Conservation (phyloP, 2,888 invertebrate genomes). For the Habrosyne pyritoides region DNA sequence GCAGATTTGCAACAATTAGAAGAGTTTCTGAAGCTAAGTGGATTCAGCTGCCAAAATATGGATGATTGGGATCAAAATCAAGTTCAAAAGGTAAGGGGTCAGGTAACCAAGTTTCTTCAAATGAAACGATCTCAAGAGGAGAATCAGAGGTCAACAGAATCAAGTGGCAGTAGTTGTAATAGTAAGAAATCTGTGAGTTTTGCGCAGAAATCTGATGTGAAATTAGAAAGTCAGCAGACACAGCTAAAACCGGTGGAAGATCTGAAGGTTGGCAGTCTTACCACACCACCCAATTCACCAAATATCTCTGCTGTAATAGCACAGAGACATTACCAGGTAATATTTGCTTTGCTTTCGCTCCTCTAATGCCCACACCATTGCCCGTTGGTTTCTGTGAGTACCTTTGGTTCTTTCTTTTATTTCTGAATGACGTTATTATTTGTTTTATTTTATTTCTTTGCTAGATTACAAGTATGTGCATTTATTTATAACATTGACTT, state of each 20-base stretch:
- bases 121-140: conserved; percentile 88
- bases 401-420: conserved; percentile 65
- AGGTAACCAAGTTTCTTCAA: conserved; percentile 88
- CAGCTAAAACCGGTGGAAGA: conserved; percentile 79
- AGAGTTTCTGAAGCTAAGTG: conserved; percentile 88
- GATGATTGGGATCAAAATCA: conserved; percentile 88
- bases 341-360: conserved; percentile 43
- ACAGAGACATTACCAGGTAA: conserved; percentile 85
- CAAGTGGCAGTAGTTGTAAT: conserved; percentile 83
- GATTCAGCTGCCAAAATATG: conserved; percentile 87
- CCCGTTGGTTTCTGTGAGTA: conserved; percentile 78
- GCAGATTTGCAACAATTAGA: conserved; percentile 87
- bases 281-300: conserved; percentile 89
- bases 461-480: conserved; percentile 24
- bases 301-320: conserved; percentile 86
- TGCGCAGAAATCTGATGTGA: conserved; percentile 83
- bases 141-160: conserved; percentile 83
- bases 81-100: conserved; percentile 87
- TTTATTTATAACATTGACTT: not conserved
- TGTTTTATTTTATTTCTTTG: conserved; percentile 28
- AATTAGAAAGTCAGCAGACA: conserved; percentile 65
- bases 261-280: conserved; percentile 71
- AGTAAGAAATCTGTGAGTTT: conserved; percentile 91
- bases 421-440: conserved; percentile 48
- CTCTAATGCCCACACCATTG: conserved; percentile 60